Conservation (phyloP, 2,797 vertebrate species). For the Meriones psammophilus region DNA sequence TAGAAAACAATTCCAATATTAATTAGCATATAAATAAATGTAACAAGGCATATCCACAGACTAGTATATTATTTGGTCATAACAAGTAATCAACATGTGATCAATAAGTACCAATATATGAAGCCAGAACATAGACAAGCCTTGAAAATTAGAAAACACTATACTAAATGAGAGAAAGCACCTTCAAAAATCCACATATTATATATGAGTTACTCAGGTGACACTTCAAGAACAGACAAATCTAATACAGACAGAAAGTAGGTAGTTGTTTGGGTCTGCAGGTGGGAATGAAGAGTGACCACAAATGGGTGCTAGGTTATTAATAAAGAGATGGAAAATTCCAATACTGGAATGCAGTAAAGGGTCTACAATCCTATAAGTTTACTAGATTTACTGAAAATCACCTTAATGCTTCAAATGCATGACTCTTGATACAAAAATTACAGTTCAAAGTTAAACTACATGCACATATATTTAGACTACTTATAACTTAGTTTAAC, state of each 20-base stretch:
- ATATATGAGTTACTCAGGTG: not conserved
- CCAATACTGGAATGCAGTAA: not conserved
- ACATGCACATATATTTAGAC: too few species aligned
- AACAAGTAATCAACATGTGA: not conserved
- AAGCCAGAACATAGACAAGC: not conserved
- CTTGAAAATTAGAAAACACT: constrained; percentile 8
- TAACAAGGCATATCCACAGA: not conserved
- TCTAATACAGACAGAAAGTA: not conserved
- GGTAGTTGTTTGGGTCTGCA: not conserved
- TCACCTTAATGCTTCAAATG: not conserved
- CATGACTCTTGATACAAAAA: not conserved
- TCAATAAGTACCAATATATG: not conserved
- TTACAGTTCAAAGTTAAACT: not conserved
- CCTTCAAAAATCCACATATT: not conserved
- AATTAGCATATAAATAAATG: not conserved
- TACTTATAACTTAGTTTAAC: not conserved
- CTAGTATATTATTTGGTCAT: not conserved
- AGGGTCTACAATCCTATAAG: not conserved
- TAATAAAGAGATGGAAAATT: not conserved
- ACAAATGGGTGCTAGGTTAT: not conserved
- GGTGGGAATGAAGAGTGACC: not conserved
- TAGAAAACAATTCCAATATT: not conserved
- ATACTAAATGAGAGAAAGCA: not conserved
- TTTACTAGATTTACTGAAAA: not conserved
- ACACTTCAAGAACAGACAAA: constrained; percentile 12